phyloP scores from a whole-genome alignment of 2,113 vertebrate genomes.

The Oryzias javanicus region DNA sequence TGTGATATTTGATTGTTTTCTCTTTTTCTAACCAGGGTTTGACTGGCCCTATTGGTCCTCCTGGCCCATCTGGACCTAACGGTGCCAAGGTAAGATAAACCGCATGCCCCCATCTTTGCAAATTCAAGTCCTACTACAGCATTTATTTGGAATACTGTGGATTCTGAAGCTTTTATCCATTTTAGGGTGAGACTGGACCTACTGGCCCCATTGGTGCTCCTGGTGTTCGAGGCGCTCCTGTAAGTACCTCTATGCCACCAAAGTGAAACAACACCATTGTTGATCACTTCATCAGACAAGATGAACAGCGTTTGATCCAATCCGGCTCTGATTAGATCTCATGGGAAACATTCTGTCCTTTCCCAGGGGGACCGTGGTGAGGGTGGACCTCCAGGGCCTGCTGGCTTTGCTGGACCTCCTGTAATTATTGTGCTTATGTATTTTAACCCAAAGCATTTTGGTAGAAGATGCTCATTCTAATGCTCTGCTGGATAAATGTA shows the following conservation, averaged over 20 bases:
- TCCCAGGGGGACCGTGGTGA: slow-evolving; percentile 93
- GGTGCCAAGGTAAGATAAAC: slow-evolving; percentile 87
- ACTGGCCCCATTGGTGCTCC: slow-evolving; percentile 82
- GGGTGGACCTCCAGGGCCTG: slow-evolving; percentile 90
- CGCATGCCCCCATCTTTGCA: too few relatives aligned
- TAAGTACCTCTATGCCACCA: slow-evolving; percentile 69
- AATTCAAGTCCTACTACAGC: too few relatives aligned
- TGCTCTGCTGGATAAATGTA: slow-evolving; percentile 48
- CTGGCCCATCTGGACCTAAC: slow-evolving; percentile 89
- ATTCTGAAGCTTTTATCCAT: not conserved
- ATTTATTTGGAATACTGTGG: too few relatives aligned
- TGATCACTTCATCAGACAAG: too few relatives aligned
- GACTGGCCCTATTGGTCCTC: slow-evolving; percentile 93
- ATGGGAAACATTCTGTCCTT: not conserved
- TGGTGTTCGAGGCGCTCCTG: slow-evolving; percentile 90
- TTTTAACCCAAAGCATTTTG: not conserved
- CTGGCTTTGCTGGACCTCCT: slow-evolving; percentile 96
- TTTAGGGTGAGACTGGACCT: slow-evolving; percentile 89
- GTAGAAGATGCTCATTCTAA: not conserved
- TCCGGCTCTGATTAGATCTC: not conserved
- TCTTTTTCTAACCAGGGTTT: slow-evolving; percentile 80
- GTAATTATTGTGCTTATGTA: slow-evolving; percentile 77
- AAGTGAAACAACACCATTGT: not conserved
- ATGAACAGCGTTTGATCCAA: too few relatives aligned
- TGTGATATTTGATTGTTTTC: not conserved